A percentile compares a stretch with the other conserved stretches of the same genome.
phyloP scores from a whole-genome alignment of 2,113 vertebrate species.

The Chlamydotis undulata region DNA sequence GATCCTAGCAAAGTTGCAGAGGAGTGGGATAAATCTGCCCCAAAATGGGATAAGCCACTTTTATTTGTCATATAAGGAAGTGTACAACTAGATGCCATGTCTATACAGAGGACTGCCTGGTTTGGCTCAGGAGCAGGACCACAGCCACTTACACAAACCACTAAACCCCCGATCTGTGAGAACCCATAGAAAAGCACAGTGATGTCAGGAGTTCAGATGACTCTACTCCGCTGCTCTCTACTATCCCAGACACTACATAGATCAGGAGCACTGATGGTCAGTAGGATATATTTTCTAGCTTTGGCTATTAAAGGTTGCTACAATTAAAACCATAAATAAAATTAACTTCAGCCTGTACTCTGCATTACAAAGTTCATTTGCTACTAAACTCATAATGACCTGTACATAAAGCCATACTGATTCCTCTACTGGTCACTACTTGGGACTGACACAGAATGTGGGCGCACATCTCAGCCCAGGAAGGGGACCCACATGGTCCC shows the following conservation, averaged over 20 bases:
- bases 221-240: background rate
- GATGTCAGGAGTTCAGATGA: background rate
- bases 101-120: background rate
- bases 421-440: background rate
- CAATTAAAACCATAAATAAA: background rate
- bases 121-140: slow-evolving; percentile 36
- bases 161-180: background rate
- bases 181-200: background rate
- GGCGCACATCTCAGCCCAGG: background rate
- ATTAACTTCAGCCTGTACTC: background rate
- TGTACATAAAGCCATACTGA: background rate
- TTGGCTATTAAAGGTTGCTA: background rate
- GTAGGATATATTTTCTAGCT: background rate
- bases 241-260: background rate
- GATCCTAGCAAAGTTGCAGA: background rate
- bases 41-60: background rate
- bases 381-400: background rate
- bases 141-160: slow-evolving; percentile 31
- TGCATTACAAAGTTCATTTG: background rate
- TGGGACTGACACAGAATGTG: background rate
- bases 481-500: background rate
- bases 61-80: slow-evolving; percentile 9
- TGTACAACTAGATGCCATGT: background rate
- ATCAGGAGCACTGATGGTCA: background rate
- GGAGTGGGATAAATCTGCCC: background rate